These are phyloP conservation scores for Podarcis cretensis DNA, from an alignment of 2,113 vertebrate species.

Conservation along the genomic window DNA sequence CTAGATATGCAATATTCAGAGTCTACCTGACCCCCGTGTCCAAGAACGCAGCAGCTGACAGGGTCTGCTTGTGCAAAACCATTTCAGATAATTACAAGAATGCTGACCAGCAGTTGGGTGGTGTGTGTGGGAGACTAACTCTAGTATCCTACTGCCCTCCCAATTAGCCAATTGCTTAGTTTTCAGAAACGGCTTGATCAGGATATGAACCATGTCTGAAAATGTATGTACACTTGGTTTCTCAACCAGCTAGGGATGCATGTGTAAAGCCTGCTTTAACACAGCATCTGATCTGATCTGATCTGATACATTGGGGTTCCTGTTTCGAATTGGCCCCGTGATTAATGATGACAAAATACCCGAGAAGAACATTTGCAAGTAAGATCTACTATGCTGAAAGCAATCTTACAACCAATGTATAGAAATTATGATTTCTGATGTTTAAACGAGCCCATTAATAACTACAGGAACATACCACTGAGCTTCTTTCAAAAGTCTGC, in stretches of 20 bases:
- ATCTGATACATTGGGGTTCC: neutral
- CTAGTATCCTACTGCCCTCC: neutral
- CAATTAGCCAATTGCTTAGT: neutral
- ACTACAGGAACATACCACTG: neutral
- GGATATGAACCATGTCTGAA: neutral
- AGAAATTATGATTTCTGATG: conserved; percentile 37
- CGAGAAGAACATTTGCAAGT: neutral
- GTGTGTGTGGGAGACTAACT: neutral
- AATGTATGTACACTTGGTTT: neutral
- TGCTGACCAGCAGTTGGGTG: neutral
- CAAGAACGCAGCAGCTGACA: neutral
- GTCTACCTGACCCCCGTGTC: neutral
- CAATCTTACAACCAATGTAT: neutral
- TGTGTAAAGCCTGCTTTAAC: neutral
- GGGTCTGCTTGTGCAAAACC: neutral
- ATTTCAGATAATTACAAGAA: neutral
- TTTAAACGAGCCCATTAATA: conserved; percentile 20
- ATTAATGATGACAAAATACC: conserved; percentile 28
- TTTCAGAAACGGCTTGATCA: neutral
- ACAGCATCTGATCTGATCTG: neutral
- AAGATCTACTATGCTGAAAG: neutral
- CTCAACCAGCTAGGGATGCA: neutral
- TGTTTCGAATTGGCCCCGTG: neutral
- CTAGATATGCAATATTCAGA: conserved; percentile 5
- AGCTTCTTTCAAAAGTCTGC: neutral